phyloP scores from a whole-genome alignment of 2,797 vertebrate species.

The Babyrousa celebensis region DNA sequence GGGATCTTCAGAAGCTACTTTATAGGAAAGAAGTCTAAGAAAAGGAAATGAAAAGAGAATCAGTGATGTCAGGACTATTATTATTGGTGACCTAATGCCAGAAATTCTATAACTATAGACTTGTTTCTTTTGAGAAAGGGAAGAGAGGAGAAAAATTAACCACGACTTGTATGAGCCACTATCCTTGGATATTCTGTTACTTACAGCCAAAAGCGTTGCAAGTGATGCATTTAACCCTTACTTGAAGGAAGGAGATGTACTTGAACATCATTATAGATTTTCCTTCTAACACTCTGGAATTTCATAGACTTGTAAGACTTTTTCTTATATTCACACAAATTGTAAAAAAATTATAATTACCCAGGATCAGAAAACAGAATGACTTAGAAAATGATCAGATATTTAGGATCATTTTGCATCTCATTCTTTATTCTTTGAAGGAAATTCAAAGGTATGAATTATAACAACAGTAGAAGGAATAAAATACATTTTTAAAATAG shows the following conservation, averaged over 20 bases:
- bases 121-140: constrained; percentile 1
- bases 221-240: background rate
- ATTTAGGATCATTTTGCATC: constrained; percentile 31
- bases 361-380: background rate
- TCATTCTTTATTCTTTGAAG: constrained; percentile 25
- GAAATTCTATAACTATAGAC: background rate
- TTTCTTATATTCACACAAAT: constrained; percentile 8
- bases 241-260: background rate
- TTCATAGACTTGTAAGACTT: background rate
- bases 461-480: background rate
- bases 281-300: constrained; percentile 30
- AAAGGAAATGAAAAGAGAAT: background rate
- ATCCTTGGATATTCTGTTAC: background rate
- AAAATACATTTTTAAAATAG: background rate
- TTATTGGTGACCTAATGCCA: background rate
- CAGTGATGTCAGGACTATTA: background rate
- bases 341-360: background rate
- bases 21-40: background rate
- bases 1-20: background rate
- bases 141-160: background rate
- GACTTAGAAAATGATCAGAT: constrained; percentile 3
- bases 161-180: background rate
- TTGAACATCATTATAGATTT: constrained; percentile 10
- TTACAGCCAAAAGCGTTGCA: background rate
- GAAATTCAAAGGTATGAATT: background rate